A percentile compares a stretch with the other conserved stretches of the same genome.
phyloP scores from a whole-genome alignment of 2,888 invertebrate species.

The Crocallis elinguaria region DNA sequence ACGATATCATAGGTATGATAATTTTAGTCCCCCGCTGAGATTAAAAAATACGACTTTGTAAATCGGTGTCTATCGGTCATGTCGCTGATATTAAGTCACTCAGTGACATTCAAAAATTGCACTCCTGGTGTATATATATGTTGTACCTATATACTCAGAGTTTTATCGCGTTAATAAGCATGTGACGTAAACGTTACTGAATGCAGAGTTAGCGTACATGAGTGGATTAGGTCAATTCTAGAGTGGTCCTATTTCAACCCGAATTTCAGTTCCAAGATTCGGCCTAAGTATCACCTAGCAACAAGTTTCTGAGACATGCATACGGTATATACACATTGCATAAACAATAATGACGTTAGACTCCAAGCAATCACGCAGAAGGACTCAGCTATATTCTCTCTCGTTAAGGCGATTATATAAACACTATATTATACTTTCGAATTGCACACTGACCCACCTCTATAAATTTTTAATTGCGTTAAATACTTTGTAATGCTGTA shows the following conservation, averaged over 20 bases:
- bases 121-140: no score
- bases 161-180: no score
- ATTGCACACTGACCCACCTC: constrained; percentile 83
- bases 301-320: constrained; percentile 53
- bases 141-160: no score
- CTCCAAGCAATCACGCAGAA: constrained; percentile 74
- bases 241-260: constrained; percentile 20
- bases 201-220: neutral
- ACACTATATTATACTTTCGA: constrained; percentile 72
- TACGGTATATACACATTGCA: constrained; percentile 56
- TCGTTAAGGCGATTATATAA: constrained; percentile 83
- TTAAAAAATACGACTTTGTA: no score
- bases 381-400: constrained; percentile 82
- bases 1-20: no score
- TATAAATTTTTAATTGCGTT: constrained; percentile 84
- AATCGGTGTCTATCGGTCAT: no score
- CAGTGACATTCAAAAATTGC: no score
- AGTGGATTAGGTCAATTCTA: neutral
- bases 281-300: constrained; percentile 47
- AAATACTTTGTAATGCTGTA: constrained; percentile 82
- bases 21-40: no score
- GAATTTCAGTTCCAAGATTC: constrained; percentile 28
- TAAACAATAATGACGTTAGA: constrained; percentile 57
- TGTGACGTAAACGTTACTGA: no score
- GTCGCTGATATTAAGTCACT: no score